A percentile compares a stretch with the other conserved stretches of the same genome.
Evolutionary conservation across 2,113 vertebrate species (phyloP).

Genomic region (Myiozetetes cayanensis): DNA sequence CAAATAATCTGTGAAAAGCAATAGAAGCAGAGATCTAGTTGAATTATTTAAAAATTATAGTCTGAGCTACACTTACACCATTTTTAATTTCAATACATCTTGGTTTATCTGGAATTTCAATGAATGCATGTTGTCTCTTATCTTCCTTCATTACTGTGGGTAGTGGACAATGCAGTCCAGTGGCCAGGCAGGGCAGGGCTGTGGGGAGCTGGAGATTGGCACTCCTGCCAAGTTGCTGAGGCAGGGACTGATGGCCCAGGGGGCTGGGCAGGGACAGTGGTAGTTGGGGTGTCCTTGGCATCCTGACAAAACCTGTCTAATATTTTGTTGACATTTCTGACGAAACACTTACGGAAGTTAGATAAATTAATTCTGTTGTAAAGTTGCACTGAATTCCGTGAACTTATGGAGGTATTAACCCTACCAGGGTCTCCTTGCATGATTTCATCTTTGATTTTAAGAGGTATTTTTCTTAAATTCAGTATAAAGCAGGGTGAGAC

Average conservation of each 20-base stretch:
- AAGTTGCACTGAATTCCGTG: background rate
- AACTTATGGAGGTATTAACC: background rate
- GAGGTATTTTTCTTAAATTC: background rate
- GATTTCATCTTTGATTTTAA: background rate
- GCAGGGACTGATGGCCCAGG: background rate
- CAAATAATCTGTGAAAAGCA: background rate
- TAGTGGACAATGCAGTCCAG: background rate
- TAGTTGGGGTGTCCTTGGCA: background rate
- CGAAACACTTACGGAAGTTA: background rate
- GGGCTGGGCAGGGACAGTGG: background rate
- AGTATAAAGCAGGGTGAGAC: background rate
- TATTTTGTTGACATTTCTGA: background rate
- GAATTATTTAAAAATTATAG: background rate
- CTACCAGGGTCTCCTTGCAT: background rate
- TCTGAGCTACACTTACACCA: background rate
- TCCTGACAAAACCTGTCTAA: background rate
- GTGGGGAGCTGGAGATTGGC: background rate
- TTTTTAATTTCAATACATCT: background rate
- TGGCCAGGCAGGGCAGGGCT: background rate
- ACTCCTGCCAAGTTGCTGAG: accelerated
- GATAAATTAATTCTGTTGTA: background rate
- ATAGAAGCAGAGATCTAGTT: background rate
- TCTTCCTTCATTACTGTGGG: background rate
- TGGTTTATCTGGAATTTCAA: background rate
- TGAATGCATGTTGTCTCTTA: background rate